phyloP scores from a whole-genome alignment of 2,113 vertebrate species.

The Sinosuthora webbiana region DNA sequence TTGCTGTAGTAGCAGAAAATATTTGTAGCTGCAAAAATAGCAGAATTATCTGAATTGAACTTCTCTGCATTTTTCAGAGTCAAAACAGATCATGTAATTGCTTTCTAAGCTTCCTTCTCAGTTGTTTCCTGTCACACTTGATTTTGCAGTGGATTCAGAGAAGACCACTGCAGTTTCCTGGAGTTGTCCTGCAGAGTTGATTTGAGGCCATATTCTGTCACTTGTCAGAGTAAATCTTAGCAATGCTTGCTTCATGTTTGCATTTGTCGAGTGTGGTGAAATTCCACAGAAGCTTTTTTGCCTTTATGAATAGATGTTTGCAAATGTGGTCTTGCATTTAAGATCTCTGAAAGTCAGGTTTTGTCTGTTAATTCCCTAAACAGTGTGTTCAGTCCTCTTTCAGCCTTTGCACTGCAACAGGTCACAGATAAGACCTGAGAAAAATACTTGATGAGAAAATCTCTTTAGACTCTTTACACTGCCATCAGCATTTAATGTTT shows the following conservation, averaged over 20 bases:
- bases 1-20: neutral
- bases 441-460: neutral
- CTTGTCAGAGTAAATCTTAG: neutral
- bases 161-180: neutral
- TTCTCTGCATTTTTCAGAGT: neutral
- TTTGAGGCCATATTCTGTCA: neutral
- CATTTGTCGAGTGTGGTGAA: neutral
- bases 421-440: neutral
- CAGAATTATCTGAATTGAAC: conserved; percentile 8
- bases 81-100: neutral
- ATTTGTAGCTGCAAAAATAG: neutral
- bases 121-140: neutral
- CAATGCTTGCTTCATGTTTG: neutral
- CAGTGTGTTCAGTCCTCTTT: neutral
- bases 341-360: neutral
- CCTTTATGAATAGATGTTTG: neutral
- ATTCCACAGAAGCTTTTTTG: neutral
- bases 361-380: neutral
- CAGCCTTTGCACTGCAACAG: neutral
- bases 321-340: neutral
- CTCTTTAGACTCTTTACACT: neutral
- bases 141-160: neutral
- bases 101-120: neutral
- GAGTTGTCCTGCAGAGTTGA: neutral
- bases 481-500: neutral